These are phyloP conservation scores for Sebastiscus albofasciatus DNA, from an alignment of 2,797 vertebrate species.

Conservation along the genomic window DNA sequence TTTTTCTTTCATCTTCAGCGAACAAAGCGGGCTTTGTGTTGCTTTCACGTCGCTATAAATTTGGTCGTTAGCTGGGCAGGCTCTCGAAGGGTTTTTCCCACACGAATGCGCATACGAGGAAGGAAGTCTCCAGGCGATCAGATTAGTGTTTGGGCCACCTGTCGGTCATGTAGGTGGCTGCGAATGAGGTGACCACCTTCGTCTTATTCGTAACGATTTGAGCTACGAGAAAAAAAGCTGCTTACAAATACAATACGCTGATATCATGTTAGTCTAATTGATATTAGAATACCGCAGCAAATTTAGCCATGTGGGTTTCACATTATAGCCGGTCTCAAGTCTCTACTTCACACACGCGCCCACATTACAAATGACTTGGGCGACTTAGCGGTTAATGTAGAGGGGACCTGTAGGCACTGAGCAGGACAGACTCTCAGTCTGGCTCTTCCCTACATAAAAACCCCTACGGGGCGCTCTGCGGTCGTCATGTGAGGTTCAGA, in stretches of 20 bases:
- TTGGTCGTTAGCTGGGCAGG: constrained; percentile 17
- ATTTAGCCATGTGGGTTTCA: constrained; percentile 25
- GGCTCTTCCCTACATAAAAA: constrained; percentile 43
- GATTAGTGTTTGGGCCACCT: constrained; percentile 20
- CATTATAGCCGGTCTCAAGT: constrained; percentile 36
- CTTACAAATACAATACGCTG: not conserved
- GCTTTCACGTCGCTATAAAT: not conserved
- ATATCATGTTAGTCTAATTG: constrained; percentile 1
- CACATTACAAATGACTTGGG: not conserved
- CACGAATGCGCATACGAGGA: not conserved
- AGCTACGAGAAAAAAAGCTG: constrained; percentile 11
- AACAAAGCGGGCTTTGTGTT: constrained; percentile 48
- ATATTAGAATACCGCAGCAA: not conserved
- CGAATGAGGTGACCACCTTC: not conserved
- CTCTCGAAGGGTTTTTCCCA: not conserved
- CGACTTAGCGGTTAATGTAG: not conserved
- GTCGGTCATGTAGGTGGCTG: not conserved
- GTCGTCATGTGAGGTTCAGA: constrained; percentile 28
- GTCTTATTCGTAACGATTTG: not conserved
- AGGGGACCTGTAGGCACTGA: constrained; percentile 44
- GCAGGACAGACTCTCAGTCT: constrained; percentile 35
- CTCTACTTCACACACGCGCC: constrained; percentile 21
- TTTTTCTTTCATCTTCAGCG: not conserved
- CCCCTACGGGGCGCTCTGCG: constrained; percentile 66
- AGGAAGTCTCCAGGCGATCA: not conserved